Percentiles rank a stretch among this genome's conserved stretches.
These are phyloP conservation scores for Montifringilla adamsi DNA, from an alignment of 2,113 vertebrate species.

Conservation along the genomic window DNA sequence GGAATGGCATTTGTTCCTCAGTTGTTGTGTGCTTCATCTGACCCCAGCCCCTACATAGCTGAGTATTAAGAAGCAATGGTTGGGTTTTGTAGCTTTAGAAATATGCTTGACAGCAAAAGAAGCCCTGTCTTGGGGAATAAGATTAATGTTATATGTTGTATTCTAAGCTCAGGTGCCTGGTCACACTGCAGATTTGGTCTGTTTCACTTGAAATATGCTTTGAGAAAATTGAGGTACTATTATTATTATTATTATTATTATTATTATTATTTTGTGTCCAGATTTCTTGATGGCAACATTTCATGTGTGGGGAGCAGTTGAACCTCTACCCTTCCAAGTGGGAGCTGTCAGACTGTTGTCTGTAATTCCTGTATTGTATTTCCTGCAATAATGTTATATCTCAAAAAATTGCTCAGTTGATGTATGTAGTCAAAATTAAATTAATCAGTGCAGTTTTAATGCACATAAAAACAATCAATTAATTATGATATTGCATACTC, in stretches of 20 bases:
- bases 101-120: neutral
- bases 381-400: neutral
- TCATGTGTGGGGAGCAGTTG: neutral
- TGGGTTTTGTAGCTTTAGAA: neutral
- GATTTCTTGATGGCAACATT: neutral
- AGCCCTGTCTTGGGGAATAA: neutral
- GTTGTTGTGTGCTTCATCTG: neutral
- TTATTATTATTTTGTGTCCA: neutral
- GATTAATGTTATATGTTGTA: neutral
- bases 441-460: neutral
- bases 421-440: neutral
- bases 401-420: neutral
- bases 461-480: neutral
- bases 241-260: neutral
- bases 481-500: neutral
- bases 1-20: neutral
- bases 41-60: neutral
- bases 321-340: neutral
- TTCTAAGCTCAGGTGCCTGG: neutral
- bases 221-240: neutral
- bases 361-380: neutral
- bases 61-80: neutral
- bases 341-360: neutral
- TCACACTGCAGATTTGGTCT: accelerated
- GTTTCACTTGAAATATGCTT: neutral